A percentile compares a stretch with the other conserved stretches of the same genome.
These are phyloP conservation scores for Phoxinus dragarum DNA, from an alignment of 2,797 vertebrate genomes.

Conservation along the genomic window DNA sequence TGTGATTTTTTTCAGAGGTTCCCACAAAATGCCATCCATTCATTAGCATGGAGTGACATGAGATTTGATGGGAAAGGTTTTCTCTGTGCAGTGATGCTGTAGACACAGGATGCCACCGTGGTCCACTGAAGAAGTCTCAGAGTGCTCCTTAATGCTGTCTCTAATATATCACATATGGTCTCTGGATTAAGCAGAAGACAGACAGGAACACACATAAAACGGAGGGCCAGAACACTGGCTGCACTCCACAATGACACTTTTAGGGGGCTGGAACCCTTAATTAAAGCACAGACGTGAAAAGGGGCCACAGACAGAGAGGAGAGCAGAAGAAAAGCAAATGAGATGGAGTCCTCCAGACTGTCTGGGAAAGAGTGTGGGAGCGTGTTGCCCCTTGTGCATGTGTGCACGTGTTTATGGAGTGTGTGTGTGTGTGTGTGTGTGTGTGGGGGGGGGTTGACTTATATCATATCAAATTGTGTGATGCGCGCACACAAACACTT, in stretches of 20 bases:
- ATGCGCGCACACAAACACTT: background rate
- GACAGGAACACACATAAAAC: slow-evolving; percentile 61
- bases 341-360: slow-evolving; percentile 77
- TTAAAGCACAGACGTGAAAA: slow-evolving; percentile 79
- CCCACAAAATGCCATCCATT: slow-evolving; percentile 59
- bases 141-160: slow-evolving; percentile 53
- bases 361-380: slow-evolving; percentile 80
- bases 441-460: slow-evolving; percentile 72
- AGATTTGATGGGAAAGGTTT: slow-evolving; percentile 63
- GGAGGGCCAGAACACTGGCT: slow-evolving; percentile 49
- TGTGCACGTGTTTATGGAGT: slow-evolving; percentile 44
- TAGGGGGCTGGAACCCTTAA: slow-evolving; percentile 75
- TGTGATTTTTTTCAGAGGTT: background rate
- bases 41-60: slow-evolving; percentile 65
- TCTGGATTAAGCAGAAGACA: slow-evolving; percentile 71
- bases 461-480: slow-evolving; percentile 63
- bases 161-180: slow-evolving; percentile 73
- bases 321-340: slow-evolving; percentile 72
- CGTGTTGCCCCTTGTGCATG: slow-evolving; percentile 69
- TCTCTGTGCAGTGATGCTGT: slow-evolving; percentile 64
- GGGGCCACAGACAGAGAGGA: slow-evolving; percentile 66
- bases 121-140: slow-evolving; percentile 60
- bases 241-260: slow-evolving; percentile 71
- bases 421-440: too few species aligned
- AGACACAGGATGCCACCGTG: slow-evolving; percentile 72